These are phyloP conservation scores for Drosophila kepulauana DNA, from an alignment of 1,140 invertebrate species.

Conservation along the genomic window DNA sequence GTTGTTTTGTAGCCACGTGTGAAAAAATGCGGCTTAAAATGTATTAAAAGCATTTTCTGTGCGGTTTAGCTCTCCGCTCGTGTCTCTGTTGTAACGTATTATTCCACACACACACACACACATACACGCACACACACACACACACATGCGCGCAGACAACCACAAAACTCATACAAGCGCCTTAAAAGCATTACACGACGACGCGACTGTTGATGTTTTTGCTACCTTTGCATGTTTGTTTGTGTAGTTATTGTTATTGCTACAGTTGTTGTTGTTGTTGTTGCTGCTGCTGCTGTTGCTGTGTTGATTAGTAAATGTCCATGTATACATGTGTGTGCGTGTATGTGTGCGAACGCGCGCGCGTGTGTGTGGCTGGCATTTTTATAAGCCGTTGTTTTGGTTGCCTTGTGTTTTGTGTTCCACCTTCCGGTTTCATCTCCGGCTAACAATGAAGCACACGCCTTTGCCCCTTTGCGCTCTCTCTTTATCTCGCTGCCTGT, in stretches of 20 bases:
- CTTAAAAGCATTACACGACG: conserved; percentile 61
- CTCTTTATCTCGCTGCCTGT: conserved; percentile 28
- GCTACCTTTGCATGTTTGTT: conserved; percentile 60
- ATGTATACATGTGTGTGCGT: conserved; percentile 30
- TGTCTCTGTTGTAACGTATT: conserved; percentile 59
- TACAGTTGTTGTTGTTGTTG: conserved; percentile 30
- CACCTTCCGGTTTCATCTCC: conserved; percentile 81
- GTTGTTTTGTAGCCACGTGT: conserved; percentile 76
- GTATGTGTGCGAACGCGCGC: conserved; percentile 15
- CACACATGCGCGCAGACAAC: neutral
- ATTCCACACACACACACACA: conserved; percentile 53
- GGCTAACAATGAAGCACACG: conserved; percentile 66
- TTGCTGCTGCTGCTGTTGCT: conserved; percentile 20
- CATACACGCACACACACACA: conserved; percentile 2
- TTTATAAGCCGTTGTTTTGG: conserved; percentile 69
- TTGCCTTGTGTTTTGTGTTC: conserved; percentile 59
- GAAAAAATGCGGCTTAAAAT: conserved; percentile 82
- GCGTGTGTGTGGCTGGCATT: conserved; percentile 33
- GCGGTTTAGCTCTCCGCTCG: conserved; percentile 35
- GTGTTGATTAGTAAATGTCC: conserved; percentile 80
- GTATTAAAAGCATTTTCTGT: conserved; percentile 80
- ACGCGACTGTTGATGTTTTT: conserved; percentile 58
- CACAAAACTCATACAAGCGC: conserved; percentile 51
- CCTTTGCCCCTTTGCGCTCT: conserved; percentile 40
- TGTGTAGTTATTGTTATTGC: conserved; percentile 58